Evolutionary conservation across 92 coral and sea anemone species (phyloP), one percentile per base, ranked within the genome.

Genomic region (Micromussa lordhowensis): DNA sequence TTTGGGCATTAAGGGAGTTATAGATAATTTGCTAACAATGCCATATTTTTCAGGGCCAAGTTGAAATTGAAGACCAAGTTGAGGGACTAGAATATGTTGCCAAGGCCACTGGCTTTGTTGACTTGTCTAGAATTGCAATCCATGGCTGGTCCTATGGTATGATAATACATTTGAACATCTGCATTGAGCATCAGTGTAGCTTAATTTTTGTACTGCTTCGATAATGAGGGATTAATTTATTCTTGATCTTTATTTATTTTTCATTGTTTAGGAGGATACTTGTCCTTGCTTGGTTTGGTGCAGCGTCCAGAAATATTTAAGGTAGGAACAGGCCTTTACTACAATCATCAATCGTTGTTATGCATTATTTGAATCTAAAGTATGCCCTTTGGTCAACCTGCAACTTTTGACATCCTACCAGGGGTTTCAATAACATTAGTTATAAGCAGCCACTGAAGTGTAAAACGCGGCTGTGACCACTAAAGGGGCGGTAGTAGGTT

Each of bases 61-160:
- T 97, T 29, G 99, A 97, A 69, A 97, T 97, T 79, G 99, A 97
- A 40, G 99, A 97, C 30, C 99, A 97, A 81, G 99, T 97, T 24
- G 99, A 97, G 59, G 99, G 98, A 0, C 59, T 97, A 76, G 92
- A 93, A 81, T 95, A 97, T 80, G 91, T 96, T 54, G 98, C 98
- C 9, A 93, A 90, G 66, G 90, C 95, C 22, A 94, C 98, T 7
- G 88, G 90, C 78, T 90, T 94, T 76, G 87, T 97, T 61, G 99
- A 97, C 92, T 88, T 91, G 93, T 91, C 96, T 12, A 95, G 99
- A 63, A 91, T 97, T 6, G 99, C 99, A 2, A 96, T 97, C 49
- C 99, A 97, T 85, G 99, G 99, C 68, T 97, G 99, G 99, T 97
- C 99, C 1, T 97, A 97, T 71, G 99, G 99, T 96, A 92, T 1